Evolutionary conservation across 2,797 vertebrate genomes (phyloP).

Genomic region (Molossus alvarezi): DNA sequence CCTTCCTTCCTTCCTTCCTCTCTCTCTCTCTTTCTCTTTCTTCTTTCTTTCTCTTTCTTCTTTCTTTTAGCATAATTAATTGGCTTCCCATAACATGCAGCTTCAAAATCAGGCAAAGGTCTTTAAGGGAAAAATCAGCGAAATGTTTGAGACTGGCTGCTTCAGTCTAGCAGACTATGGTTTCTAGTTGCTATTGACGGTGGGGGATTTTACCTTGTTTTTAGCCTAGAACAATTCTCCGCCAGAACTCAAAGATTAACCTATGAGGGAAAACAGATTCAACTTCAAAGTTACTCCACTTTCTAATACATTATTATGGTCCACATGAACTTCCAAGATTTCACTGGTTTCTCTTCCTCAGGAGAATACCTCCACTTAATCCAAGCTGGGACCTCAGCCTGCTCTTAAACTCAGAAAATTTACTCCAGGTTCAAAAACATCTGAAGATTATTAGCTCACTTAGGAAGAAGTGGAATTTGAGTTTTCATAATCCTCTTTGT

Average conservation of each 20-base stretch:
- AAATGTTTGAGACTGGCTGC: background rate
- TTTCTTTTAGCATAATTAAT: background rate
- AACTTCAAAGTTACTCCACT: background rate
- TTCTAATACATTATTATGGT: background rate
- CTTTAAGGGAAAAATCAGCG: background rate
- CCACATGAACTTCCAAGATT: background rate
- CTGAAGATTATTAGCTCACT: background rate
- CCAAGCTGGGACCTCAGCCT: background rate
- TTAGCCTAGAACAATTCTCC: background rate
- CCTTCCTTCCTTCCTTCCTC: no score
- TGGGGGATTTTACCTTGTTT: background rate
- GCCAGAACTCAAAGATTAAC: background rate
- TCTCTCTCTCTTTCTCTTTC: no score
- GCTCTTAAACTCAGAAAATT: background rate
- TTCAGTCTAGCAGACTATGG: background rate
- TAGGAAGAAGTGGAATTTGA: constrained; percentile 9
- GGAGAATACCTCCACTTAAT: background rate
- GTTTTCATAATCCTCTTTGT: background rate
- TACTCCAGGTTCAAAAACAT: background rate
- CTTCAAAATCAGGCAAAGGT: background rate
- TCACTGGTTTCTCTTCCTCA: background rate
- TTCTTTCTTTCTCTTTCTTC: no score
- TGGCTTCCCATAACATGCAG: background rate
- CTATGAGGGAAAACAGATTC: background rate
- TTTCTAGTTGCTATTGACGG: background rate